A percentile compares a stretch with the other conserved stretches of the same genome.
Conservation (phyloP, 30 jellyfish, hydroid and myxozoan genomes). For the Mastigias papua region DNA sequence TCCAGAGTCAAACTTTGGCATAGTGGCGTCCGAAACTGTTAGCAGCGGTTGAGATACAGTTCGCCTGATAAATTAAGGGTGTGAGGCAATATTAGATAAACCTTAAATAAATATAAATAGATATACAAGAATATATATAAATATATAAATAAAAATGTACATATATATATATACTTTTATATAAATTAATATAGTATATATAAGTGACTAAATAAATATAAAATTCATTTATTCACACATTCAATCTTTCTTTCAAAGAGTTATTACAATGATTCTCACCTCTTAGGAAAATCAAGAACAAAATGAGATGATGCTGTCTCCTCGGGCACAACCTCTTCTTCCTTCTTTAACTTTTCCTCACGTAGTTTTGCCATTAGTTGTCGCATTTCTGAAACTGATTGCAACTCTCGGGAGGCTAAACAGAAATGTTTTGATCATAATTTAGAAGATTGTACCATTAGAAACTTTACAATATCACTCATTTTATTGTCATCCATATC, state of each 20-base stretch:
- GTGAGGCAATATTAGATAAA: neutral
- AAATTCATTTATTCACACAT: no score
- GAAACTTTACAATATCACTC: no score
- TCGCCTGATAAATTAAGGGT: slow-evolving; percentile 26
- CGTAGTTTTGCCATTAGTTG: slow-evolving; percentile 46
- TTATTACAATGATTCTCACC: slow-evolving; percentile 7
- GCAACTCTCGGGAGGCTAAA: slow-evolving; percentile 32
- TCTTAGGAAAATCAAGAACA: slow-evolving; percentile 27
- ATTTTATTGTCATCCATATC: no score
- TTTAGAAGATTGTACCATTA: neutral
- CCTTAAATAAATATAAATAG: no score
- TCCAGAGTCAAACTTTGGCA: slow-evolving; percentile 50
- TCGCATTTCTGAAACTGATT: slow-evolving; percentile 50
- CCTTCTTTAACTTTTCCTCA: slow-evolving; percentile 35
- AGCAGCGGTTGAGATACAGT: slow-evolving; percentile 51
- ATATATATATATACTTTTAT: no score
- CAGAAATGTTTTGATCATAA: neutral
- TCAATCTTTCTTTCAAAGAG: no score
- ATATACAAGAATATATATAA: no score
- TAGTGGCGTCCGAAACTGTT: neutral
- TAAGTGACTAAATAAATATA: no score
- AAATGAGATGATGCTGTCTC: slow-evolving; percentile 8
- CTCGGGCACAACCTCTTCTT: slow-evolving; percentile 4
- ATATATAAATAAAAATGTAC: no score
- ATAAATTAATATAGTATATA: no score